phyloP scores from a whole-genome alignment of 2,888 invertebrate genomes.

The Cephus spinipes region DNA sequence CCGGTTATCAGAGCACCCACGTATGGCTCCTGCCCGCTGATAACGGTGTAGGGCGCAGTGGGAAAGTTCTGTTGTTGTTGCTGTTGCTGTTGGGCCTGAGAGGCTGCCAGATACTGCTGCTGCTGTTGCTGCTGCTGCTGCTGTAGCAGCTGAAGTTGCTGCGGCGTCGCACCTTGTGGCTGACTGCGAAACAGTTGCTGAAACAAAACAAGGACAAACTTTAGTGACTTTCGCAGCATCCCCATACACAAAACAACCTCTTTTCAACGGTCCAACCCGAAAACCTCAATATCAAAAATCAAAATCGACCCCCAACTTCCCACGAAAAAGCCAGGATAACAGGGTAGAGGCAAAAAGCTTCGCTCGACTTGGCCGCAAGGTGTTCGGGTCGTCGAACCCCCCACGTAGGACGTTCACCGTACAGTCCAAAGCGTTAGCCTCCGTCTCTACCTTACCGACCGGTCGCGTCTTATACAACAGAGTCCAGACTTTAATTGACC shows the following conservation, averaged over 20 bases:
- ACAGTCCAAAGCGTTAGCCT: neutral
- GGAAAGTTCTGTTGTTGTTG: slow-evolving; percentile 82
- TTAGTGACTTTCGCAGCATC: too few species aligned
- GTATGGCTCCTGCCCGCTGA: slow-evolving; percentile 86
- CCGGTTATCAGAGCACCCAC: slow-evolving; percentile 83
- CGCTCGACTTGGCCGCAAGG: slow-evolving; percentile 25
- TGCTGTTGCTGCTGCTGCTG: slow-evolving; percentile 73
- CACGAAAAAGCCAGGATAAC: too few species aligned
- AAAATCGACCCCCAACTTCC: too few species aligned
- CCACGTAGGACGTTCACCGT: slow-evolving; percentile 6
- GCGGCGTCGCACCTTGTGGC: slow-evolving; percentile 73
- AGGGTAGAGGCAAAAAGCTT: neutral
- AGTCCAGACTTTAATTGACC: neutral
- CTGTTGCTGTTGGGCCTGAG: slow-evolving; percentile 80
- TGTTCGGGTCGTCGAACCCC: slow-evolving; percentile 56
- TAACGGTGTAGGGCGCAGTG: slow-evolving; percentile 88
- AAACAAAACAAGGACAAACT: slow-evolving; percentile 55
- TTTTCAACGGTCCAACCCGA: too few species aligned
- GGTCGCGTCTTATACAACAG: neutral
- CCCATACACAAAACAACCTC: too few species aligned
- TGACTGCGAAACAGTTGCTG: slow-evolving; percentile 93
- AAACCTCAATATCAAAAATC: neutral
- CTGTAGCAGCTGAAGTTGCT: slow-evolving; percentile 74
- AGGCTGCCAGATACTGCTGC: slow-evolving; percentile 72
- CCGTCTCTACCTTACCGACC: neutral